phyloP scores from a whole-genome alignment of 2,113 vertebrate genomes.

The Thymallus thymallus region DNA sequence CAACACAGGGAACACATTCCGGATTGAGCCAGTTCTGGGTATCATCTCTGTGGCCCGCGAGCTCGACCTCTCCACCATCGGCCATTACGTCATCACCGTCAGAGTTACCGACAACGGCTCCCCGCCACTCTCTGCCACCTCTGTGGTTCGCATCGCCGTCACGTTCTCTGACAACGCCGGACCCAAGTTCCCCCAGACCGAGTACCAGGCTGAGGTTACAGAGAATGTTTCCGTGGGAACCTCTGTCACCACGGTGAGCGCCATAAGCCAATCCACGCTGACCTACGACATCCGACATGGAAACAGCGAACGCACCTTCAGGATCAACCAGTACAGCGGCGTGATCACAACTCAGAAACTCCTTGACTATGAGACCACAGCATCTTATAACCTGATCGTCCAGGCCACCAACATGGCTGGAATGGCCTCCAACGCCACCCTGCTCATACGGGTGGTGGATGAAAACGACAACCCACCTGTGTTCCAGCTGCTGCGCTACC shows the following conservation, averaged over 20 bases:
- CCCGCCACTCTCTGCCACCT: constrained; percentile 85
- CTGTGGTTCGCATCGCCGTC: constrained; percentile 86
- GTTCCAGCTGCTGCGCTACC: constrained; percentile 86
- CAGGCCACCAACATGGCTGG: constrained; percentile 96
- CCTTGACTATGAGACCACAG: constrained; percentile 83
- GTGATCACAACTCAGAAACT: constrained; percentile 84
- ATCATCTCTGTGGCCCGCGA: constrained; percentile 88
- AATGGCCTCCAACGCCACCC: constrained; percentile 87
- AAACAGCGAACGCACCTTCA: constrained; percentile 79
- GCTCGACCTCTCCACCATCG: constrained; percentile 84
- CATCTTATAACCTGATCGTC: constrained; percentile 82
- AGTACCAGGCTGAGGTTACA: constrained; percentile 89
- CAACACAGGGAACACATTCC: constrained; percentile 88
- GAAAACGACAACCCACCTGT: constrained; percentile 92
- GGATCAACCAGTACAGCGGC: constrained; percentile 94
- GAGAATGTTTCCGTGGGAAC: constrained; percentile 87
- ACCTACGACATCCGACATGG: constrained; percentile 90
- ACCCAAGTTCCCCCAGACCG: constrained; percentile 89
- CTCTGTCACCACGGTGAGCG: constrained; percentile 84
- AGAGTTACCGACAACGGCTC: constrained; percentile 88
- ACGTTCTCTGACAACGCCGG: constrained; percentile 90
- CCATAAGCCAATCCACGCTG: constrained; percentile 89
- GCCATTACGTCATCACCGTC: constrained; percentile 90
- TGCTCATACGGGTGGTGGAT: constrained; percentile 86
- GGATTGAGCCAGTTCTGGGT: constrained; percentile 90